Percentiles rank a stretch among this genome's conserved stretches.
phyloP scores from a whole-genome alignment of 2,113 vertebrate species.

The Ardeotis arabs region DNA sequence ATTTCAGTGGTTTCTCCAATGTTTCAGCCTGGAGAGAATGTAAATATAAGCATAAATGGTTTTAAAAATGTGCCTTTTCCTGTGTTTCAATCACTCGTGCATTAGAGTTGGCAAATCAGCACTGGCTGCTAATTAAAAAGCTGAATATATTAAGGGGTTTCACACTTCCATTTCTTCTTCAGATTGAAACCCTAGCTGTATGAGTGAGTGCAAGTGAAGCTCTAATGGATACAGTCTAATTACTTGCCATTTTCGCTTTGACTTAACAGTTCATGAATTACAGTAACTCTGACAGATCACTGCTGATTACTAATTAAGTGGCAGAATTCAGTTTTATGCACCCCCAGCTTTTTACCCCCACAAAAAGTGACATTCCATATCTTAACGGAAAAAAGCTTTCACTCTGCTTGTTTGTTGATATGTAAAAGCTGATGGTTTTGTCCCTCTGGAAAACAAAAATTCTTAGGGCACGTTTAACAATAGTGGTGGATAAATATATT shows the following conservation, averaged over 20 bases:
- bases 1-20: slow-evolving; percentile 57
- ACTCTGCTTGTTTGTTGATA: not conserved
- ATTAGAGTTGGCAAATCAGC: slow-evolving; percentile 69
- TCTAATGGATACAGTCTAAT: slow-evolving; percentile 65
- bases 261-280: slow-evolving; percentile 60
- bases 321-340: slow-evolving; percentile 5
- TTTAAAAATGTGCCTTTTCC: slow-evolving; percentile 59
- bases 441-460: slow-evolving; percentile 55
- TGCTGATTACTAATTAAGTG: slow-evolving; percentile 68
- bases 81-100: slow-evolving; percentile 56
- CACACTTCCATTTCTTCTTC: slow-evolving; percentile 52
- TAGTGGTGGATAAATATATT: slow-evolving; percentile 30
- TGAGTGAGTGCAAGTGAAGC: slow-evolving; percentile 36
- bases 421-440: slow-evolving; percentile 39
- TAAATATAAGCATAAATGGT: slow-evolving; percentile 77
- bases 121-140: slow-evolving; percentile 80
- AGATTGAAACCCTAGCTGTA: slow-evolving; percentile 39
- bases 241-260: slow-evolving; percentile 68
- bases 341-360: not conserved
- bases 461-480: slow-evolving; percentile 28
- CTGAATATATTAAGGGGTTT: slow-evolving; percentile 67
- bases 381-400: not conserved
- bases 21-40: slow-evolving; percentile 62
- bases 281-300: slow-evolving; percentile 43
- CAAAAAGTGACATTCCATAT: not conserved